Evolutionary conservation across 2,888 invertebrate genomes (phyloP).

Genomic region (Eumerus sabulonum): DNA sequence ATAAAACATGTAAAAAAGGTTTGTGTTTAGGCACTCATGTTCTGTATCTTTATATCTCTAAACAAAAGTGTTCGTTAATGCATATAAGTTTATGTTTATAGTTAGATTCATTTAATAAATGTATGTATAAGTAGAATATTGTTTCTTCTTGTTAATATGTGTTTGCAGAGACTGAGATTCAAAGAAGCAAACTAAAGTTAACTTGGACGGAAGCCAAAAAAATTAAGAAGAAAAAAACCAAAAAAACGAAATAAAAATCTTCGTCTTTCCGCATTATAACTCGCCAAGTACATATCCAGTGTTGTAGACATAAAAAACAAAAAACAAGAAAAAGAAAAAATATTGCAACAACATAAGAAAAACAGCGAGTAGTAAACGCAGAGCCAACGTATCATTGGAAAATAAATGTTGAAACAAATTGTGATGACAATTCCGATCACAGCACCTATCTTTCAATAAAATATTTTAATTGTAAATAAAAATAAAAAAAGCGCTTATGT

Average conservation of each 20-base stretch:
- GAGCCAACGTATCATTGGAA: slow-evolving; percentile 11
- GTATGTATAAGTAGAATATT: slow-evolving; percentile 26
- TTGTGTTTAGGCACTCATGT: slow-evolving; percentile 67
- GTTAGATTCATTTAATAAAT: slow-evolving; percentile 28
- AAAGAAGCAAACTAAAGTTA: slow-evolving; percentile 41
- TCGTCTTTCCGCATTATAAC: too few species aligned
- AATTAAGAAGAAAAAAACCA: too few species aligned
- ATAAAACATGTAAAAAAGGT: slow-evolving; percentile 46
- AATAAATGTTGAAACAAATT: slow-evolving; percentile 38
- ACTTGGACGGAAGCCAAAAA: slow-evolving; percentile 52
- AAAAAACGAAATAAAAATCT: slow-evolving; percentile 3
- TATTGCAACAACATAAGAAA: too few species aligned
- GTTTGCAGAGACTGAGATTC: slow-evolving; percentile 49
- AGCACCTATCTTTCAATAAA: slow-evolving; percentile 55
- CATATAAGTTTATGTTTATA: slow-evolving; percentile 18
- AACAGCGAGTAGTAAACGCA: slow-evolving; percentile 1
- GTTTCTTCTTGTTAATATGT: slow-evolving; percentile 15
- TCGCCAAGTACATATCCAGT: too few species aligned
- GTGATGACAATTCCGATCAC: slow-evolving; percentile 66
- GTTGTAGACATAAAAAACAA: background rate
- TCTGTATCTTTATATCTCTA: slow-evolving; percentile 53
- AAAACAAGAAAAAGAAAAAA: slow-evolving; percentile 50
- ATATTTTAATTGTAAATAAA: slow-evolving; percentile 13
- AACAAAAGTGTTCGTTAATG: slow-evolving; percentile 36
- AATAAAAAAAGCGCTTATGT: slow-evolving; percentile 42